Base-by-base conservation (phyloP, 2,888 invertebrate species). In the Drosophila subsilvestris region DNA sequence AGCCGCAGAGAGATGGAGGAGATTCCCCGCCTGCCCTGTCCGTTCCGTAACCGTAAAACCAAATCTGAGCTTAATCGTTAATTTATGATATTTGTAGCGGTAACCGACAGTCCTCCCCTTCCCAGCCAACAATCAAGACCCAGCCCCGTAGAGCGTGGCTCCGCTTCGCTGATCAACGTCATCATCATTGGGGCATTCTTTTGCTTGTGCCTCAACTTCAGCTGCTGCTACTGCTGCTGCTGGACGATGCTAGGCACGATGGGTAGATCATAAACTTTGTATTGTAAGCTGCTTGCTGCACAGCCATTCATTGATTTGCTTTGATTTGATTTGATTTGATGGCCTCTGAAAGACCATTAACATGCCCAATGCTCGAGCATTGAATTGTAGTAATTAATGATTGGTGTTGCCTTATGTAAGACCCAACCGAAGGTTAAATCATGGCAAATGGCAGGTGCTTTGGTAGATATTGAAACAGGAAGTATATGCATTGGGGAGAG, bases 1-100 rank as follows among this genome's bases (percentile, higher is more conserved):
- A 18, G 47, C 37, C 65, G 43, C 10, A 4, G 32, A 32, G 32
- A 32, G 4, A 12, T 29, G 27, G 27, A 27, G 27, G 27, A 27
- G 27, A 27, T 22, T 18, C 12, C 37, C 6, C 22, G 0, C 25
- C 49, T 54, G 1, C 12, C 25, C 12, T n/a, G 32, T 56, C 51
- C 22, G 50, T 59, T 48, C 45, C 55, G 71, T 59, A 67, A 74
- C 75, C 79, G 83, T 81, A 78, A 56, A 70, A 75, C 76, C 78
- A 86, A 80, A 83, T 86, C 80, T 80, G 80, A 75, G 83, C 86
- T 86, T 86, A 84, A 84, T 86, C 84, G 84, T 86, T 80, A 84
- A 84, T 84, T 84, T 86, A 84, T 84, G 81, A 79, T 80, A 71
- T 75, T 72, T 59, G 59, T 83, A 84, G 86, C 83, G 83, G 83